Evolutionary conservation across 2,113 vertebrate genomes (phyloP), one percentile per base, ranked within the genome.

Genomic region (rabbit (Oryctolagus cuniculus)): DNA sequence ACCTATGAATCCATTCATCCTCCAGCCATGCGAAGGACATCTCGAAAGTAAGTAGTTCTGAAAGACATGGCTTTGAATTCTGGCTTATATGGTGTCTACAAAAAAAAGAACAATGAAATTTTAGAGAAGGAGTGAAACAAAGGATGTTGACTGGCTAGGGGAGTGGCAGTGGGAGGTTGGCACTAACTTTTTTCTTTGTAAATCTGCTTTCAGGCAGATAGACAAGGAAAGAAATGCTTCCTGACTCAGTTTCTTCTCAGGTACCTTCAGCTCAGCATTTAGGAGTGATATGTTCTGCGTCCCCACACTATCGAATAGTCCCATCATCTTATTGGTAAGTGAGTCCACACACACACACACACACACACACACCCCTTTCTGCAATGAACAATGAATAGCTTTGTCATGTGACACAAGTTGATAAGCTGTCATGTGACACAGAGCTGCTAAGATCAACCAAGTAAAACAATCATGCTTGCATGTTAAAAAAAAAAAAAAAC

Each of bases 211-310:
- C 74, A 38, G 34, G 10, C 12, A 87, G 13, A 74, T 12, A 36
- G 24, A 29, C 16, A 31, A 6, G 21, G 13, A 22, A 1, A 22
- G 64, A 13, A 12, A 29, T 25, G 4, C 36, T 66, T 19, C 2
- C 8, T 66, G 21, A 19, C 10, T 6, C 58, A 66, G 5, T 9
- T 36, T 49, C 29, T 74, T 25, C 10, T 25, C 1, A 51, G 27
- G 1, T 78, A 10, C 13, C 44, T 66, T 34, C 73, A 64, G 7
- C 31, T 66, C 34, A 64, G 34, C 22, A 61, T 49, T 49, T n/a
- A n/a, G 1, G 9, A 4, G 36, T n/a, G 1, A 0, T 7, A 4
- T n/a, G n/a, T 13, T 17, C 5, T 87, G 55, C 6, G n/a, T 16
- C 24, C 55, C 3, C 27, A 53, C 12, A 64, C 8, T 25, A 66